Conservation (phyloP, 2,113 vertebrate species). For the Rhinolophus sinicus region DNA sequence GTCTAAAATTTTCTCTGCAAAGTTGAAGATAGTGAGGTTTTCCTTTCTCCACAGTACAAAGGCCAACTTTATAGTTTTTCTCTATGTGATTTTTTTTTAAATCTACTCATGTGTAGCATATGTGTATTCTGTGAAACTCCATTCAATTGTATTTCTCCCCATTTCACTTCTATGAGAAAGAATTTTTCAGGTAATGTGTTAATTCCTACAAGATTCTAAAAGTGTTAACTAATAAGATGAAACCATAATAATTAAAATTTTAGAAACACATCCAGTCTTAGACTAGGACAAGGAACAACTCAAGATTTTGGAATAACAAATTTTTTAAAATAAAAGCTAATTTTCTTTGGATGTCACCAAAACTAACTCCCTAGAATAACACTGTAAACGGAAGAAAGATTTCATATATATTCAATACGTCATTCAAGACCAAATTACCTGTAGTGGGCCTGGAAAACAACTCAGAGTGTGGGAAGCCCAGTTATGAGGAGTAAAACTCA, state of each 20-base stretch:
- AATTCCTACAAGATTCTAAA: slow-evolving; percentile 29
- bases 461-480: slow-evolving; percentile 98
- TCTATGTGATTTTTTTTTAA: background rate
- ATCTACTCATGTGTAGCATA: background rate
- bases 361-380: background rate
- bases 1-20: background rate
- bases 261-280: background rate
- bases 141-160: background rate
- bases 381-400: background rate
- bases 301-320: background rate
- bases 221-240: background rate
- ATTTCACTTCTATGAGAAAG: background rate
- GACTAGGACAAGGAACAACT: background rate
- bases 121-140: background rate
- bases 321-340: background rate
- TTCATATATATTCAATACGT: background rate
- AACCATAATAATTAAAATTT: background rate
- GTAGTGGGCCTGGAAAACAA: slow-evolving; percentile 97
- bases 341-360: slow-evolving; percentile 5
- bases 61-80: background rate
- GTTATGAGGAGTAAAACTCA: slow-evolving; percentile 98
- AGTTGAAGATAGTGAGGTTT: background rate
- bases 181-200: background rate
- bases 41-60: background rate
- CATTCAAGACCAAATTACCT: slow-evolving; percentile 87